These are phyloP conservation scores for Xiphias gladius DNA, from an alignment of 2,113 vertebrate genomes.

Conservation along the genomic window DNA sequence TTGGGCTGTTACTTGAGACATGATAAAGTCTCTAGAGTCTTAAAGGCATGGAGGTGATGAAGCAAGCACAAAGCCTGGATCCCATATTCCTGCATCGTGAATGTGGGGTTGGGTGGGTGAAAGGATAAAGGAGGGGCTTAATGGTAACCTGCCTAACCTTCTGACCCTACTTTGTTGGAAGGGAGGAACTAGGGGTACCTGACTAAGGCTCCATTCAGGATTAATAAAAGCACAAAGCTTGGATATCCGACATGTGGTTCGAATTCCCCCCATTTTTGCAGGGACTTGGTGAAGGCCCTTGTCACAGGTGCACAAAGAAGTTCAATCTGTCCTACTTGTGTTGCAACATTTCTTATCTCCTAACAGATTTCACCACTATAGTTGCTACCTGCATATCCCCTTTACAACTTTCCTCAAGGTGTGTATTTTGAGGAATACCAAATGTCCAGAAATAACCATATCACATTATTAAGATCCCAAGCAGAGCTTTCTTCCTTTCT, in stretches of 20 bases:
- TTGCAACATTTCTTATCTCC: slow-evolving; percentile 1
- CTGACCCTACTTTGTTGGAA: slow-evolving; percentile 76
- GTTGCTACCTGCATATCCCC: background rate
- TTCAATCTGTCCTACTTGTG: slow-evolving; percentile 38
- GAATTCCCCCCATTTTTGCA: slow-evolving; percentile 73
- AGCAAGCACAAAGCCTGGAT: slow-evolving; percentile 77
- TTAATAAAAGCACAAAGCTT: slow-evolving; percentile 78
- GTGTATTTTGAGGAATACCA: background rate
- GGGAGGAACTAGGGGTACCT: slow-evolving; percentile 71
- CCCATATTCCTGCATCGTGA: slow-evolving; percentile 53
- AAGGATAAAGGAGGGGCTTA: slow-evolving; percentile 69
- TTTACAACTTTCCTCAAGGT: background rate
- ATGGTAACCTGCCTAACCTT: slow-evolving; percentile 79
- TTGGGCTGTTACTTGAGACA: slow-evolving; percentile 73
- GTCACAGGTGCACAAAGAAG: slow-evolving; percentile 55
- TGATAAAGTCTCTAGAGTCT: slow-evolving; percentile 70
- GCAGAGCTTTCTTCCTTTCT: background rate
- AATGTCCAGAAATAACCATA: slow-evolving; percentile 1
- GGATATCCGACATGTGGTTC: slow-evolving; percentile 78
- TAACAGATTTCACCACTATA: background rate
- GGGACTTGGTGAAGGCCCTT: slow-evolving; percentile 55
- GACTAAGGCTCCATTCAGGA: slow-evolving; percentile 73
- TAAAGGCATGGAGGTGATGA: slow-evolving; percentile 76
- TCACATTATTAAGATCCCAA: background rate
- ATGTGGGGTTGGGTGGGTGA: slow-evolving; percentile 35